These are phyloP conservation scores for Drosophila novamexicana DNA, from an alignment of 1,140 invertebrate species.

Conservation along the genomic window DNA sequence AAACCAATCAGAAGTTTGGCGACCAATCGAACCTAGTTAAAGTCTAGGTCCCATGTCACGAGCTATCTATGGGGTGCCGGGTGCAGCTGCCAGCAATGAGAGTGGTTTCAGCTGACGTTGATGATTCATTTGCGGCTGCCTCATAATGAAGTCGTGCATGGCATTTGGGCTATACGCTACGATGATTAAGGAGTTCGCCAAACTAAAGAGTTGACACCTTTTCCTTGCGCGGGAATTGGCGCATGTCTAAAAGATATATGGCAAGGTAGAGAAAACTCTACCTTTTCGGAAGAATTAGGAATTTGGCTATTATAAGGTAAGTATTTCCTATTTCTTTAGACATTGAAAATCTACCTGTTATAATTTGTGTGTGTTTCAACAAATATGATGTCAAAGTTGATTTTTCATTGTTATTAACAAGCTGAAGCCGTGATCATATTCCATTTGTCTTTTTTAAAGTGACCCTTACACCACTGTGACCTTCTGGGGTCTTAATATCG, in stretches of 20 bases:
- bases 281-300: too few relatives aligned
- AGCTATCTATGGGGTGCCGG: conserved; percentile 30
- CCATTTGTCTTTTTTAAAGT: not conserved
- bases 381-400: too few relatives aligned
- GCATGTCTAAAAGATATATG: conserved; percentile 27
- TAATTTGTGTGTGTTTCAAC: too few relatives aligned
- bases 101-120: conserved; percentile 20
- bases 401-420: too few relatives aligned
- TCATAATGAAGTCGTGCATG: conserved; percentile 81
- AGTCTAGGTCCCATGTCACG: conserved; percentile 65
- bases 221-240: conserved; percentile 48
- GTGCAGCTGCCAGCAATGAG: conserved; percentile 9
- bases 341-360: too few relatives aligned
- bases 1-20: conserved; percentile 63
- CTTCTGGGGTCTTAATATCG: not conserved
- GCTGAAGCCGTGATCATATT: not conserved
- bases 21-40: conserved; percentile 37
- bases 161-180: conserved; percentile 59
- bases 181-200: conserved; percentile 60
- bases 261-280: not conserved
- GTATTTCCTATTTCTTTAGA: too few relatives aligned
- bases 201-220: conserved; percentile 71
- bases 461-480: not conserved
- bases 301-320: too few relatives aligned
- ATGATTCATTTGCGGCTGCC: conserved; percentile 75